A percentile compares a stretch with the other conserved stretches of the same genome.
These are phyloP conservation scores for Scrobipalpa atriplicella DNA, from an alignment of 2,888 invertebrate genomes.

Conservation along the genomic window DNA sequence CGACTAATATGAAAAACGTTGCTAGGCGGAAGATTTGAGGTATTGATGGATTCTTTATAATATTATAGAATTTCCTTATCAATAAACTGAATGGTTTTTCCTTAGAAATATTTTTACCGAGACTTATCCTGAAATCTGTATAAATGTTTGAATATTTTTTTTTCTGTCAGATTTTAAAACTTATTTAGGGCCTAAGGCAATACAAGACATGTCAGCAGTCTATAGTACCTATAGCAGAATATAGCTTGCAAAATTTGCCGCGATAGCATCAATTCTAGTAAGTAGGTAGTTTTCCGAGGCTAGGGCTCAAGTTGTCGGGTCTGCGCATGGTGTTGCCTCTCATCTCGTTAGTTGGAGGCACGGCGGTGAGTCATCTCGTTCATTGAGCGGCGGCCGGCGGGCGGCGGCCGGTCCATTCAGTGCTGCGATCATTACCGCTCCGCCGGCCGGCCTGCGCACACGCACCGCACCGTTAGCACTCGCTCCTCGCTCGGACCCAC, in stretches of 20 bases:
- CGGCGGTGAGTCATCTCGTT: constrained; percentile 75
- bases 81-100: no score
- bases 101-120: no score
- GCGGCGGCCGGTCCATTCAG: constrained; percentile 72
- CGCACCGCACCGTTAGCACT: constrained; percentile 72
- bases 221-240: constrained; percentile 21
- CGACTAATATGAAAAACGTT: no score
- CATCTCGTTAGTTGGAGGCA: constrained; percentile 66
- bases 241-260: neutral
- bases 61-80: no score
- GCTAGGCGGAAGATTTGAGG: no score
- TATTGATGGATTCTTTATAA: no score
- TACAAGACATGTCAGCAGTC: no score
- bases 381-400: constrained; percentile 61
- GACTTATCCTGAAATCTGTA: no score
- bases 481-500: constrained; percentile 49
- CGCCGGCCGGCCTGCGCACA: constrained; percentile 81
- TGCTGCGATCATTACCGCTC: constrained; percentile 79
- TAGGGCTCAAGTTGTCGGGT: constrained; percentile 52
- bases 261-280: neutral
- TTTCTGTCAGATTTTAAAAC: no score
- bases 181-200: no score
- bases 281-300: constrained; percentile 11
- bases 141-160: no score
- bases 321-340: constrained; percentile 44